These are phyloP conservation scores for Piaya cayana DNA, from an alignment of 2,113 vertebrate species.

Conservation along the genomic window DNA sequence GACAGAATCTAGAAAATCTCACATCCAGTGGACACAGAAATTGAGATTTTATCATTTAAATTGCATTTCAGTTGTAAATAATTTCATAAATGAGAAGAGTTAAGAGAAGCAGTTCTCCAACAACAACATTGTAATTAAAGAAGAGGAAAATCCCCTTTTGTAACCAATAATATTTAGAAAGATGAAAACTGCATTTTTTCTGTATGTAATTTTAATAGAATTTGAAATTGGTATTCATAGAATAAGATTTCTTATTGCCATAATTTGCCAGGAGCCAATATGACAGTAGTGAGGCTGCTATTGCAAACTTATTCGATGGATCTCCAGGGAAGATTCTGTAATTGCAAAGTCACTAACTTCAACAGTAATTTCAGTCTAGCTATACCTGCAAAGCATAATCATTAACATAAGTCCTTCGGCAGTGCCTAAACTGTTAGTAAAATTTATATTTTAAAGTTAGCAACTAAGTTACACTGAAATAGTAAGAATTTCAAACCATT, in stretches of 20 bases:
- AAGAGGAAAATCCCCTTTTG: not conserved
- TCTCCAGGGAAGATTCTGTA: slow-evolving; percentile 36
- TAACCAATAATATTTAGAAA: not conserved
- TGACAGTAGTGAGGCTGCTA: not conserved
- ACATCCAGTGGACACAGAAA: not conserved
- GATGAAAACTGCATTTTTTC: not conserved
- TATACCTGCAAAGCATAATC: slow-evolving; percentile 5
- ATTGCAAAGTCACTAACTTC: slow-evolving; percentile 47
- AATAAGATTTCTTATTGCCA: slow-evolving; percentile 16
- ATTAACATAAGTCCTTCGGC: slow-evolving; percentile 13
- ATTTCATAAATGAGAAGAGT: not conserved
- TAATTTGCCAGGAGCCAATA: slow-evolving; percentile 19
- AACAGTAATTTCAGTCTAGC: slow-evolving; percentile 10
- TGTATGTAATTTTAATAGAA: slow-evolving; percentile 24
- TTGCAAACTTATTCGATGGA: not conserved
- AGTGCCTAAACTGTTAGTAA: not conserved
- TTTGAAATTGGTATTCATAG: slow-evolving; percentile 32
- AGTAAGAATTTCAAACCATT: not conserved
- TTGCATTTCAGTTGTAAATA: not conserved
- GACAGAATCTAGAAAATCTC: not conserved
- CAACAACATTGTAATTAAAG: slow-evolving; percentile 13
- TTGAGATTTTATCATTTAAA: not conserved
- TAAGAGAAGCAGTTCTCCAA: not conserved
- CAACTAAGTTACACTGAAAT: not conserved
- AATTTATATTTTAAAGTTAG: slow-evolving; percentile 5